Evolutionary conservation across 1,140 invertebrate species (phyloP), one percentile per base, ranked within the genome.

Genomic region (Drosophila micromelanica): DNA sequence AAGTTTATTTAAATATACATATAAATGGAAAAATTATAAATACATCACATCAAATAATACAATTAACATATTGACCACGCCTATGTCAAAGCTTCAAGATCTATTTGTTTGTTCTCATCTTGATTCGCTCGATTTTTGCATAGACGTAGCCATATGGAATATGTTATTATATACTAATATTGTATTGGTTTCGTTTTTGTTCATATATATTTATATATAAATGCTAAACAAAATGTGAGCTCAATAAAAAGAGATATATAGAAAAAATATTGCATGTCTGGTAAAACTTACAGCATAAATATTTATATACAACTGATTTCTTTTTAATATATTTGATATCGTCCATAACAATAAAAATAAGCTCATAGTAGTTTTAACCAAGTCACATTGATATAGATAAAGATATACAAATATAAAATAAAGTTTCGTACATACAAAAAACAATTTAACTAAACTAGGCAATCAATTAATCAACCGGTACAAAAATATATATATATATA

Each of bases 21-120:
- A 52, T 78, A 68, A 60, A 38, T 72, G 68, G 43, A 85, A 52
- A 89, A 89, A 89, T 89, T 89, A 89, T 89, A 89, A 89, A 90
- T 89, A 89, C 76, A 89, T 89, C 84, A 89, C 84, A 89, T 89
- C 76, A 84, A 87, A 87, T 87, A 87, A 87, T 87, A 87, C 82
- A 87, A 87, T 89, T 87, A 75, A 86, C 82, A 87, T 55, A 85
- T 73, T 46, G 57, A 48, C 71, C 57, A 68, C 62, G 76, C 48
- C 40, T 43, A 56, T 43, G 55, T 42, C 48, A 32, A 57, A 67
- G 23, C 56, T 61, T 43, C 38, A 76, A 69, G 65, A 70, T 32
- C 3, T n/a, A 12, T 43, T 43, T 13, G 23, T 15, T n/a, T 11
- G 9, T 13, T 38, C 6, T 2, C 20, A 63, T 57, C 72, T 63